Evolutionary conservation across 2,888 invertebrate species (phyloP).

Genomic region (Nasonovia ribisnigri): DNA sequence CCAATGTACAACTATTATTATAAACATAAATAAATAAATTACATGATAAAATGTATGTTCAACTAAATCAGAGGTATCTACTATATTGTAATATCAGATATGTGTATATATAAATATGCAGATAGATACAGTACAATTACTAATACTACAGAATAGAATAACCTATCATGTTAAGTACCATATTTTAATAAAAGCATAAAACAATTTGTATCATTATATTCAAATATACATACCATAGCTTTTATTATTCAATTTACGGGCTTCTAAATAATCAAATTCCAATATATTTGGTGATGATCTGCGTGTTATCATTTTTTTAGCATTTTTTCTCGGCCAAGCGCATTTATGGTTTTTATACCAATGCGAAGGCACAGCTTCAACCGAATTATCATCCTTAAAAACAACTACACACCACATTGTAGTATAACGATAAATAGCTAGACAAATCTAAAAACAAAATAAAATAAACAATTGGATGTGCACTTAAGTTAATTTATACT

Average conservation of each 20-base stretch:
- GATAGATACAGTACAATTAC: neutral
- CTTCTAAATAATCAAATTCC: conserved; percentile 26
- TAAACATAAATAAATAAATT: neutral
- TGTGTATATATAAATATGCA: conserved; percentile 17
- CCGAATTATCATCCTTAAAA: conserved; percentile 16
- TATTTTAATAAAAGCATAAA: neutral
- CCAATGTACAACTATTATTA: neutral
- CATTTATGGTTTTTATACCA: conserved; percentile 12
- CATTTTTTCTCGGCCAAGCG: conserved; percentile 36
- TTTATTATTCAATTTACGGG: neutral
- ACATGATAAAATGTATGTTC: too few species aligned
- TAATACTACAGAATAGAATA: neutral
- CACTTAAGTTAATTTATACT: neutral
- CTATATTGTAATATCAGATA: neutral
- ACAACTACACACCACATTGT: conserved; percentile 17
- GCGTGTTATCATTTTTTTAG: neutral
- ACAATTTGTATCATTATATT: neutral
- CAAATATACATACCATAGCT: conserved; percentile 18
- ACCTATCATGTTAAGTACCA: neutral
- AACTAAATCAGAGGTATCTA: too few species aligned
- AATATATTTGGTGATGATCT: conserved; percentile 20
- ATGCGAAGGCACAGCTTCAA: conserved; percentile 28
- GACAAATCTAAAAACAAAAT: neutral
- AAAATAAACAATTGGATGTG: neutral
- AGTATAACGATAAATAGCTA: neutral